A percentile compares a stretch with the other conserved stretches of the same genome.
phyloP scores from a whole-genome alignment of 2,888 invertebrate species.

The Zootermopsis nevadensis region DNA sequence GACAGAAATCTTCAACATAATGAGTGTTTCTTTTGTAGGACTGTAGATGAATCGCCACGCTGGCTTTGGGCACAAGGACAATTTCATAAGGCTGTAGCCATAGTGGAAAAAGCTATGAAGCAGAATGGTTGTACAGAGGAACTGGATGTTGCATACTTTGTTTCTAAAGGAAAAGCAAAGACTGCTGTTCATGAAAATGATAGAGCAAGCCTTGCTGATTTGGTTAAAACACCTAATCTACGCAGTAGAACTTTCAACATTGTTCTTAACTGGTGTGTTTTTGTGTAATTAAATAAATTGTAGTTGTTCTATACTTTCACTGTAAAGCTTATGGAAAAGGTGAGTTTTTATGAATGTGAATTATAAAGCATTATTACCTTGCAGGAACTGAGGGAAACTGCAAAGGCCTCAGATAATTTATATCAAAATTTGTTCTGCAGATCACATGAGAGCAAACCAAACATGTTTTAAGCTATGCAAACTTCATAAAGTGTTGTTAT shows the following conservation, averaged over 20 bases:
- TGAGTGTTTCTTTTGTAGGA: conserved; percentile 66
- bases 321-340: too few relatives aligned
- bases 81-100: conserved; percentile 76
- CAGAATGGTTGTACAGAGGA: conserved; percentile 72
- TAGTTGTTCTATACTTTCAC: too few relatives aligned
- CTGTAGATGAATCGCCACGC: conserved; percentile 89
- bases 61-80: conserved; percentile 90
- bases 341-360: too few relatives aligned
- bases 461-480: too few relatives aligned
- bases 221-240: conserved; percentile 85
- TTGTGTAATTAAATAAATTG: background rate
- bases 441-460: too few relatives aligned
- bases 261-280: conserved; percentile 77
- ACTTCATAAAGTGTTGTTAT: too few relatives aligned
- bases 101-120: conserved; percentile 80
- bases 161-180: conserved; percentile 71
- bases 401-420: too few relatives aligned
- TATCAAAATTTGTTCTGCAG: too few relatives aligned
- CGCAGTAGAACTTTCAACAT: conserved; percentile 83
- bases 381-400: too few relatives aligned
- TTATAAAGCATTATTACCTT: too few relatives aligned
- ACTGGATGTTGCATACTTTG: conserved; percentile 73
- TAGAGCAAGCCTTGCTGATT: conserved; percentile 73
- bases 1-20: too few relatives aligned
- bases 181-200: conserved; percentile 64